Evolutionary conservation across 2,113 vertebrate genomes (phyloP).

Genomic region (Meriones unguiculatus): DNA sequence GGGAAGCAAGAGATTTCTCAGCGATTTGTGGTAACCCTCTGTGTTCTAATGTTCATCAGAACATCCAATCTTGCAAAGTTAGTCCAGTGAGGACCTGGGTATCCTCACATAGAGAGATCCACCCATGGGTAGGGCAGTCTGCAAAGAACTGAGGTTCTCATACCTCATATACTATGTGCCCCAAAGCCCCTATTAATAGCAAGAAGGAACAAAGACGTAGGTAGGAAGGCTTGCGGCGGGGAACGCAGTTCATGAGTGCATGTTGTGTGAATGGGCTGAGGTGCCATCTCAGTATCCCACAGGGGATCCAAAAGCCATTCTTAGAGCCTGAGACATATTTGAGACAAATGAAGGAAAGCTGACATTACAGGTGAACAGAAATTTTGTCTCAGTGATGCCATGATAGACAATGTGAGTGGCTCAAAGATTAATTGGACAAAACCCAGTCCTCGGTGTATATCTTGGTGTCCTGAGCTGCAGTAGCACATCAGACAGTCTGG

Average conservation of each 20-base stretch:
- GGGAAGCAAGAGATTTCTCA: accelerated
- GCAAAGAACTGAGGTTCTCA: neutral
- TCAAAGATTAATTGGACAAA: neutral
- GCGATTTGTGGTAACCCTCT: neutral
- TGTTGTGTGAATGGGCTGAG: neutral
- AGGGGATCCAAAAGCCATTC: accelerated
- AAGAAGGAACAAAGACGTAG: neutral
- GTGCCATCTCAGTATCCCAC: neutral
- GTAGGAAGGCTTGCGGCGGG: accelerated
- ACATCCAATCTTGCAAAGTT: accelerated
- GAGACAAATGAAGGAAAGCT: neutral
- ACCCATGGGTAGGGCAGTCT: neutral
- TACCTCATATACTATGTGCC: neutral
- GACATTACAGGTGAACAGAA: neutral
- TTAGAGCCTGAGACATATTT: accelerated
- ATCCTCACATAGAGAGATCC: accelerated
- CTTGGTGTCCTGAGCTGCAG: neutral
- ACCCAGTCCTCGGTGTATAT: neutral
- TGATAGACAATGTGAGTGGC: accelerated
- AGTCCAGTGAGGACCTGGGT: neutral
- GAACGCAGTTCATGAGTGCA: no score
- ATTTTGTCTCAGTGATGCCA: accelerated
- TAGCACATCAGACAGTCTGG: neutral
- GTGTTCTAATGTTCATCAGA: neutral
- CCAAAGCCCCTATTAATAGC: neutral